phyloP scores from a whole-genome alignment of 2,888 invertebrate genomes.

The Diplazon laetatorius region DNA sequence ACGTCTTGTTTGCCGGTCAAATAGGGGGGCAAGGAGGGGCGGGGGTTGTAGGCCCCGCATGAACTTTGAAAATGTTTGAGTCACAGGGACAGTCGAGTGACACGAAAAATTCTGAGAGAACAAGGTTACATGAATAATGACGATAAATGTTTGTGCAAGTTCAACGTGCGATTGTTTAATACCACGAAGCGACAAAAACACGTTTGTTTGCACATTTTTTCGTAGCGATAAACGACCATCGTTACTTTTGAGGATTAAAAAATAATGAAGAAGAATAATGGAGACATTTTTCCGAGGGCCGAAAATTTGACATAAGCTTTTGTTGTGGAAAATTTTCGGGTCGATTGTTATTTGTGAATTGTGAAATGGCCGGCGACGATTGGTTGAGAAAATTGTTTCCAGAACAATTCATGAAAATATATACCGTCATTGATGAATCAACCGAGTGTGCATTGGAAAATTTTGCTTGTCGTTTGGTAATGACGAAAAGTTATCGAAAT shows the following conservation, averaged over 20 bases:
- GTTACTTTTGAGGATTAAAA: neutral
- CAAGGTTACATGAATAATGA: neutral
- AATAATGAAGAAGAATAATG: conserved; percentile 30
- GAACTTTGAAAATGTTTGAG: conserved; percentile 47
- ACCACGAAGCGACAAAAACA: neutral
- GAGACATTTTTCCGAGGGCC: no score
- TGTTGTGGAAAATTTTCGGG: neutral
- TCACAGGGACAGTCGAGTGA: no score
- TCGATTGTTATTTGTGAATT: neutral
- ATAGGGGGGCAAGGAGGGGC: no score
- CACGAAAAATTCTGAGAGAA: no score
- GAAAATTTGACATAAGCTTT: conserved; percentile 8
- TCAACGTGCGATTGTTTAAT: conserved; percentile 46
- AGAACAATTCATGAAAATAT: no score
- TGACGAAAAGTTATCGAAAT: no score
- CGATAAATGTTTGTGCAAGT: neutral
- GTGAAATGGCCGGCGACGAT: no score
- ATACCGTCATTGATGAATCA: no score
- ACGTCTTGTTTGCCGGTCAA: no score
- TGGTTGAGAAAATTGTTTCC: no score
- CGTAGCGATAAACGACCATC: conserved; percentile 24
- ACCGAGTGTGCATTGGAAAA: neutral
- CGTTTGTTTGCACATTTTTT: conserved; percentile 12
- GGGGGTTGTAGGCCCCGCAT: conserved; percentile 2
- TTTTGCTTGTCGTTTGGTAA: neutral